Evolutionary conservation across 2,113 vertebrate species (phyloP), one percentile per base, ranked within the genome.

Genomic region (Calidris pugnax): DNA sequence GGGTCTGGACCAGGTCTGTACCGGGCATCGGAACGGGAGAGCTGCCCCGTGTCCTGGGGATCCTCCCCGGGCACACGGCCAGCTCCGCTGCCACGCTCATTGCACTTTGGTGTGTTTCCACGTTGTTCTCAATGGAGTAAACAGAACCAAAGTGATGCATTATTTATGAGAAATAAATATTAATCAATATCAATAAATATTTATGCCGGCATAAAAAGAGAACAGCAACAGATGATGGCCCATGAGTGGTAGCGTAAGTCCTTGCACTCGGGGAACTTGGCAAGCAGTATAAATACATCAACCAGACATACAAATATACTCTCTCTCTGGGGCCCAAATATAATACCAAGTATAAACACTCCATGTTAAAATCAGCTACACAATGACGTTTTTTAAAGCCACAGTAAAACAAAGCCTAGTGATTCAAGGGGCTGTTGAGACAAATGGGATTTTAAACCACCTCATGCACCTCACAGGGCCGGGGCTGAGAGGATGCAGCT

Each of bases 151-250:
- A 75, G 48, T 0, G 33, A 57, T 81, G 47, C 3, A 57, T 89
- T 71, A 90, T 90, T 94, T 68, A 94, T 67, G 51, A 69, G 53
- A 89, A 84, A 92, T 84, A 89, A 94, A 91, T 93, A 94, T 87
- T 84, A 74, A 95, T 73, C 86, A 39, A 17, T 56, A 72, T 35
- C 63, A 77, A 50, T 79, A 88, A 95, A 90, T 85, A 91, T 15
- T 81, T 74, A 71, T 32, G 14, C 33, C 45, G 0, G 3, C 50
- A 35, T 27, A 39, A 77, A 60, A 48, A 60, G 60, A 76, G 53
- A 73, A 60, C 0, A 0, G 64, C 41, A 56, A 26, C 10, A 27
- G 87, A 43, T 56, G 81, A 62, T 10, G 60, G 89, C 39, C 72
- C 26, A 26, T 22, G 55, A 67, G 63, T 2, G 59, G 32, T 17